Percentiles rank a stretch among this genome's conserved stretches.
phyloP scores from a whole-genome alignment of 1,140 invertebrate genomes.

The Harpegnathos saltator region DNA sequence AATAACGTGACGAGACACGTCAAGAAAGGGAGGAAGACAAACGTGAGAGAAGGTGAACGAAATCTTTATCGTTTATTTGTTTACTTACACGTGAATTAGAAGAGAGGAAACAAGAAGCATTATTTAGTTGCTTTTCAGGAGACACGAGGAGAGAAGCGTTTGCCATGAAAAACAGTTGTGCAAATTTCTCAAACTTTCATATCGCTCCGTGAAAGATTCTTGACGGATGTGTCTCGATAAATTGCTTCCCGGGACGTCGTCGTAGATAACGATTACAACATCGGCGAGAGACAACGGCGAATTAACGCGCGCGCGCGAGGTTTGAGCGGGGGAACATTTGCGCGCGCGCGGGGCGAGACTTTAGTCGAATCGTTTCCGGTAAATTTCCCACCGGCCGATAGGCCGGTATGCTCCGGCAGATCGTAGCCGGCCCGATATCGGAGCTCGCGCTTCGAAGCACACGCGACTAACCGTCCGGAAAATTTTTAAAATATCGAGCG shows the following conservation, averaged over 20 bases:
- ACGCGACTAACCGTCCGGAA: conserved; percentile 57
- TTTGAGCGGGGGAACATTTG: conserved; percentile 3
- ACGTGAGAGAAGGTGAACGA: no score
- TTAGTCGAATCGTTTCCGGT: conserved; percentile 59
- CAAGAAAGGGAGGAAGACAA: no score
- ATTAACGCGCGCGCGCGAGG: conserved; percentile 39
- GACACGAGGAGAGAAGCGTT: no score
- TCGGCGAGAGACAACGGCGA: conserved; percentile 15
- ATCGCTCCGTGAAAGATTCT: no score
- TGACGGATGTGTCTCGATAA: neutral
- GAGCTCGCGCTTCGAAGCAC: conserved; percentile 59
- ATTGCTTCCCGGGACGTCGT: conserved; percentile 25
- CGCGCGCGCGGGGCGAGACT: conserved; percentile 42
- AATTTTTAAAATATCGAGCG: conserved; percentile 62
- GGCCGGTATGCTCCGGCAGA: conserved; percentile 60
- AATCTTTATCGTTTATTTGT: no score
- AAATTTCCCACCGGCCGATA: conserved; percentile 57
- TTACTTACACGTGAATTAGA: no score
- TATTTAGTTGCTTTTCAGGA: no score
- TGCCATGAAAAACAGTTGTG: no score
- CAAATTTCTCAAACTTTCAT: no score
- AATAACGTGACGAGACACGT: no score
- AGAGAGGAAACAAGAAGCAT: no score
- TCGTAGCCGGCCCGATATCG: conserved; percentile 57
- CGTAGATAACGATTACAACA: no score